Evolutionary conservation across 2,888 invertebrate species (phyloP).

Genomic region (Andrena bucephala): DNA sequence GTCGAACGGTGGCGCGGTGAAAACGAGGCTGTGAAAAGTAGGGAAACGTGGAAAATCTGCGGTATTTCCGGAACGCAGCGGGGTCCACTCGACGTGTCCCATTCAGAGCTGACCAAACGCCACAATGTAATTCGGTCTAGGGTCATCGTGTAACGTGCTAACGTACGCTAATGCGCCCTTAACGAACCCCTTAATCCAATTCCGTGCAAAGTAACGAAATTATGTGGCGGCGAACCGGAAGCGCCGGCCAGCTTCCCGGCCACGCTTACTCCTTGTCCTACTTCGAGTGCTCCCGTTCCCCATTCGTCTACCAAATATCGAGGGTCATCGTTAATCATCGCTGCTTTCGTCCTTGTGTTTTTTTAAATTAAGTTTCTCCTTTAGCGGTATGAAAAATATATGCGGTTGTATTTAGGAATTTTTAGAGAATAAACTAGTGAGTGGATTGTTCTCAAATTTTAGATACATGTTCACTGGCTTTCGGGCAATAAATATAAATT

Average conservation of each 20-base stretch:
- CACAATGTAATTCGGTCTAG: constrained; percentile 69
- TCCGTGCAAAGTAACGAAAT: constrained; percentile 78
- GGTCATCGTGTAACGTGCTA: constrained; percentile 74
- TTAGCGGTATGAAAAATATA: too few relatives aligned
- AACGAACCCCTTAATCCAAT: constrained; percentile 82
- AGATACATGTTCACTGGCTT: too few relatives aligned
- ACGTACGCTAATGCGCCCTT: constrained; percentile 77
- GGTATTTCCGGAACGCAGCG: constrained; percentile 62
- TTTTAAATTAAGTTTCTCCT: neutral
- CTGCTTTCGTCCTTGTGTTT: neutral
- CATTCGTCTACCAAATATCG: constrained; percentile 54
- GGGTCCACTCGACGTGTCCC: constrained; percentile 54
- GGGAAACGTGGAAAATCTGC: constrained; percentile 49
- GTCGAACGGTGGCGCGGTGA: neutral
- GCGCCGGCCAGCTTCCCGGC: constrained; percentile 66
- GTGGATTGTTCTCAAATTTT: too few relatives aligned
- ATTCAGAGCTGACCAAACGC: constrained; percentile 73
- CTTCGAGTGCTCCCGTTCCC: constrained; percentile 57
- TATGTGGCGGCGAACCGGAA: constrained; percentile 81
- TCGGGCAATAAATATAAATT: too few relatives aligned
- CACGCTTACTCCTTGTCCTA: constrained; percentile 48
- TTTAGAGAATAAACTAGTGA: too few relatives aligned
- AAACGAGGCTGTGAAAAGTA: constrained; percentile 33
- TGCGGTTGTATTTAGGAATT: too few relatives aligned
- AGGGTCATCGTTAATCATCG: constrained; percentile 41